A percentile compares a stretch with the other conserved stretches of the same genome.
Evolutionary conservation across 2,797 vertebrate species (phyloP).

Genomic region (Chloroceryle inda): DNA sequence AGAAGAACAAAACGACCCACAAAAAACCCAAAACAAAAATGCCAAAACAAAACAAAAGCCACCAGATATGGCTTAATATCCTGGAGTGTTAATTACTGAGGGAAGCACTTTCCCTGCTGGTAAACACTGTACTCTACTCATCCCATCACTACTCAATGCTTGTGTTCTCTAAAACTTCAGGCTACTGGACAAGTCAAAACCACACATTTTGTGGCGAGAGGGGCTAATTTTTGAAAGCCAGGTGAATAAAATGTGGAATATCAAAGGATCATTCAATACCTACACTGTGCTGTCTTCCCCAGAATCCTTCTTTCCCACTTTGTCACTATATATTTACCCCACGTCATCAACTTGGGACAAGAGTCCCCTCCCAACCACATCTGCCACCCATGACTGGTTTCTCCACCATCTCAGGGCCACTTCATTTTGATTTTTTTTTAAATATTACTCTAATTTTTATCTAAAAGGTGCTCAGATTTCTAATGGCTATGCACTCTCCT

Average conservation of each 20-base stretch:
- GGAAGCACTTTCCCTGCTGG: neutral
- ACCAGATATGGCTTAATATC: neutral
- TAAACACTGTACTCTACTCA: neutral
- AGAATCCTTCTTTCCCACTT: neutral
- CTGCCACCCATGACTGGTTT: neutral
- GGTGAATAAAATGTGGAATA: neutral
- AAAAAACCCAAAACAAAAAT: too few species aligned
- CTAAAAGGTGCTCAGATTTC: neutral
- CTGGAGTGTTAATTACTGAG: neutral
- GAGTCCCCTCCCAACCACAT: neutral
- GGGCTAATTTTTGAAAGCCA: neutral
- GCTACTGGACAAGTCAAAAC: neutral
- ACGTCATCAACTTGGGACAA: rapidly evolving
- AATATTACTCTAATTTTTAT: neutral
- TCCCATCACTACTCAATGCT: neutral
- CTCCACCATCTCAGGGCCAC: neutral
- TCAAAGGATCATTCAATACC: neutral
- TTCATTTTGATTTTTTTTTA: neutral
- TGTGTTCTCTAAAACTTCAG: neutral
- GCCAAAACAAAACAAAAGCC: too few species aligned
- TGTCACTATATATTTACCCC: neutral
- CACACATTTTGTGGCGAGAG: neutral
- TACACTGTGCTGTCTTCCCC: too few species aligned
- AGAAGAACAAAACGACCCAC: neutral
- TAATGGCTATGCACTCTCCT: neutral